These are phyloP conservation scores for Polydrusus tereticollis DNA, from an alignment of 2,888 invertebrate genomes.

Conservation along the genomic window DNA sequence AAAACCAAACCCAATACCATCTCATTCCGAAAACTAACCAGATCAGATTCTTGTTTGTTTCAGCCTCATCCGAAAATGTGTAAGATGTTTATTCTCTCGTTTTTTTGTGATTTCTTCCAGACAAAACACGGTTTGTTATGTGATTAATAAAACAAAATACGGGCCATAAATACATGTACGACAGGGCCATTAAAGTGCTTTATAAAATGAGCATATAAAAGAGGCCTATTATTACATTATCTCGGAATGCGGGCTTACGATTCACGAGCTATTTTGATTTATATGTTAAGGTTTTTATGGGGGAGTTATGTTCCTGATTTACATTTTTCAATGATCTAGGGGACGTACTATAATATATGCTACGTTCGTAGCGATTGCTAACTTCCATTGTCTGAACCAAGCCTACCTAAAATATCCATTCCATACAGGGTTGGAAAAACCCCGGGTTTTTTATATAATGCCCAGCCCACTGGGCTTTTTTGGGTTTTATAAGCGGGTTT, in stretches of 20 bases:
- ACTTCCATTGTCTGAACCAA: background rate
- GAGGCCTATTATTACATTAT: constrained; percentile 33
- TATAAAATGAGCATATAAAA: constrained; percentile 18
- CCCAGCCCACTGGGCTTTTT: too few species aligned
- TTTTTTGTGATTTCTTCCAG: background rate
- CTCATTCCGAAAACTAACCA: background rate
- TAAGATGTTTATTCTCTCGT: background rate
- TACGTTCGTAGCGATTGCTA: background rate
- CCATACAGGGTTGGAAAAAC: too few species aligned
- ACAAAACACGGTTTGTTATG: constrained; percentile 13
- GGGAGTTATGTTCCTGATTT: constrained; percentile 20
- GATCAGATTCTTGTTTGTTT: background rate
- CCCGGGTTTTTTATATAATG: too few species aligned
- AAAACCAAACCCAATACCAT: too few species aligned
- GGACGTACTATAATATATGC: background rate
- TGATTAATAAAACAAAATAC: background rate
- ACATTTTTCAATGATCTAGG: constrained; percentile 4
- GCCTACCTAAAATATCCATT: too few species aligned
- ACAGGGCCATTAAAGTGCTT: constrained; percentile 11
- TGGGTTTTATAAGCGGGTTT: too few species aligned
- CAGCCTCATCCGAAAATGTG: background rate
- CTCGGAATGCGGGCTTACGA: constrained; percentile 28
- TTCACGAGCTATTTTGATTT: constrained; percentile 21
- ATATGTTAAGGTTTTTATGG: constrained; percentile 3
- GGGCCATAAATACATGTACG: constrained; percentile 14